A percentile compares a stretch with the other conserved stretches of the same genome.
These are phyloP conservation scores for Ethmia dodecea DNA, from an alignment of 2,888 invertebrate genomes.

Conservation along the genomic window DNA sequence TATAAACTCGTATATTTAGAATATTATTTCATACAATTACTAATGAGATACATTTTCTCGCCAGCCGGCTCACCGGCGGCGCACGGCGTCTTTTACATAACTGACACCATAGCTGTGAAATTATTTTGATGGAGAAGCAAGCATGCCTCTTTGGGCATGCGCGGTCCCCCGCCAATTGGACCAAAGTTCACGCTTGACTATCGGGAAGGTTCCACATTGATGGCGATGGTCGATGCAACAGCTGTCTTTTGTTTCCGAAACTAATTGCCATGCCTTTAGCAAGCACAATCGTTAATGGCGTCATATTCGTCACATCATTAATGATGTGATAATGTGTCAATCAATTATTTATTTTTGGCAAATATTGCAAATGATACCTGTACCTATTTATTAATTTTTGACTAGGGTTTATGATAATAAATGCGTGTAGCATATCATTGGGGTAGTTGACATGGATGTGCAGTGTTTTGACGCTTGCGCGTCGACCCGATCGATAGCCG, in stretches of 20 bases:
- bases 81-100: slow-evolving; percentile 48
- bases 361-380: neutral
- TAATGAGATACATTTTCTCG: slow-evolving; percentile 37
- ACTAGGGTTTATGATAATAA: too few species aligned
- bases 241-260: slow-evolving; percentile 23
- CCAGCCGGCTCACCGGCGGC: slow-evolving; percentile 60
- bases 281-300: slow-evolving; percentile 3
- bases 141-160: slow-evolving; percentile 47
- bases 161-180: slow-evolving; percentile 57
- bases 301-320: neutral
- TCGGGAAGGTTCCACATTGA: slow-evolving; percentile 28
- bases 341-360: neutral
- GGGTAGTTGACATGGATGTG: slow-evolving; percentile 18
- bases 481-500: slow-evolving; percentile 52
- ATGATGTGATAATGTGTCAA: neutral
- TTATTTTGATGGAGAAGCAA: slow-evolving; percentile 42
- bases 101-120: slow-evolving; percentile 46
- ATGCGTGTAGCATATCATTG: slow-evolving; percentile 12
- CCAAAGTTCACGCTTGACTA: slow-evolving; percentile 40
- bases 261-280: slow-evolving; percentile 4
- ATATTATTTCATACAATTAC: slow-evolving; percentile 26
- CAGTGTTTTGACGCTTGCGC: slow-evolving; percentile 70
- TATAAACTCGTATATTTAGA: slow-evolving; percentile 31
- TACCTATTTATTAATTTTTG: too few species aligned
- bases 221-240: slow-evolving; percentile 26